Evolutionary conservation across 2,888 invertebrate species (phyloP).

Genomic region (Pyralis farinalis): DNA sequence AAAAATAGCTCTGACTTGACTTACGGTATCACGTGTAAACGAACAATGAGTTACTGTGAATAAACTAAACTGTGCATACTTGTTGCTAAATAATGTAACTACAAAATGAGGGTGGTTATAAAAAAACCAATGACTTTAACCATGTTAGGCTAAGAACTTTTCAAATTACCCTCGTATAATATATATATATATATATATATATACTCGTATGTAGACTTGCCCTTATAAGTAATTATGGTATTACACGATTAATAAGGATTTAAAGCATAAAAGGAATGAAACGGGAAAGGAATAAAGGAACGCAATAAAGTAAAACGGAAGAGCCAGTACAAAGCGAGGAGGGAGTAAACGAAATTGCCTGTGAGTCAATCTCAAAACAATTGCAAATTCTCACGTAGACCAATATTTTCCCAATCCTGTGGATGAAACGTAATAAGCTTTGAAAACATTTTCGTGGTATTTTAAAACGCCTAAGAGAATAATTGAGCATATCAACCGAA

Average conservation of each 20-base stretch:
- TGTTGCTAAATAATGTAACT: too few relatives aligned
- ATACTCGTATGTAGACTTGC: too few relatives aligned
- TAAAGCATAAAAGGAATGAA: background rate
- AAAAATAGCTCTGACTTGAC: too few relatives aligned
- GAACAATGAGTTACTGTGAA: too few relatives aligned
- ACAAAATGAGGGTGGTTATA: too few relatives aligned
- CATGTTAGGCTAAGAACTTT: too few relatives aligned
- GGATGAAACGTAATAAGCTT: conserved; percentile 19
- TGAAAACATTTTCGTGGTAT: conserved; percentile 36
- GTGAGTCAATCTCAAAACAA: conserved; percentile 16
- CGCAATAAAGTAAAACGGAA: conserved; percentile 3
- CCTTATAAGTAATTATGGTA: conserved; percentile 10
- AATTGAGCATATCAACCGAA: conserved; percentile 48
- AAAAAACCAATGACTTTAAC: too few relatives aligned
- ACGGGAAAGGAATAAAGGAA: background rate
- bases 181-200: too few relatives aligned
- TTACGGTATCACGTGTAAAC: too few relatives aligned
- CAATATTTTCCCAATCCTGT: conserved; percentile 22
- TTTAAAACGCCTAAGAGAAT: conserved; percentile 43
- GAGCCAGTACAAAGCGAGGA: background rate
- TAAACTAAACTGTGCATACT: too few relatives aligned
- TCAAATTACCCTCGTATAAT: too few relatives aligned
- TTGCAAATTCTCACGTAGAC: conserved; percentile 33
- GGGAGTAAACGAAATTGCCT: background rate
- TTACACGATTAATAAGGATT: background rate